Evolutionary conservation across 2,797 vertebrate genomes (phyloP).

Genomic region (Botia almorhae): DNA sequence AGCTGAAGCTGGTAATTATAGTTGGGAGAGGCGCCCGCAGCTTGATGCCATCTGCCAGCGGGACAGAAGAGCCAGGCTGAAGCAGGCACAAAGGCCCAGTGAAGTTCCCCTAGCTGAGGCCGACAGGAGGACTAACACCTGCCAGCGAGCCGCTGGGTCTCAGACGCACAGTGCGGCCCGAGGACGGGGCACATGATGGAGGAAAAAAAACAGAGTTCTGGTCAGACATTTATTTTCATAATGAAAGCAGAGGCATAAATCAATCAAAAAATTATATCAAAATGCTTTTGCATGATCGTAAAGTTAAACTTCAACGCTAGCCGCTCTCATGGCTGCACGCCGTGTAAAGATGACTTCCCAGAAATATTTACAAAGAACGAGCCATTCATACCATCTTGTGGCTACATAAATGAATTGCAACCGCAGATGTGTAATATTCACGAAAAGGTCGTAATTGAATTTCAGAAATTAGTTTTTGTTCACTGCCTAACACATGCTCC

Average conservation of each 20-base stretch:
- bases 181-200: conserved; percentile 20
- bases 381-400: conserved; percentile 50
- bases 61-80: conserved; percentile 59
- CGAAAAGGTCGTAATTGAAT: neutral
- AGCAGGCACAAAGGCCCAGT: conserved; percentile 54
- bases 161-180: conserved; percentile 40
- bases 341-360: neutral
- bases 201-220: conserved; percentile 14
- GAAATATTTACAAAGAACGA: neutral
- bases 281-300: conserved; percentile 9
- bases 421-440: neutral
- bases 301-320: neutral
- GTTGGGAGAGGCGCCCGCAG: conserved; percentile 88
- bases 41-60: conserved; percentile 87
- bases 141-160: conserved; percentile 64
- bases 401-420: conserved; percentile 28
- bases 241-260: conserved; percentile 5
- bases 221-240: conserved; percentile 1
- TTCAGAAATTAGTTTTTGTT: neutral
- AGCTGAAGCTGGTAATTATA: conserved; percentile 92
- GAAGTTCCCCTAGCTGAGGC: conserved; percentile 58
- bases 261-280: neutral
- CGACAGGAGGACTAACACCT: conserved; percentile 66
- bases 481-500: neutral
- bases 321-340: neutral